Evolutionary conservation across 2,888 invertebrate species (phyloP), one percentile per base, ranked within the genome.

Genomic region (Agrypnus murinus): DNA sequence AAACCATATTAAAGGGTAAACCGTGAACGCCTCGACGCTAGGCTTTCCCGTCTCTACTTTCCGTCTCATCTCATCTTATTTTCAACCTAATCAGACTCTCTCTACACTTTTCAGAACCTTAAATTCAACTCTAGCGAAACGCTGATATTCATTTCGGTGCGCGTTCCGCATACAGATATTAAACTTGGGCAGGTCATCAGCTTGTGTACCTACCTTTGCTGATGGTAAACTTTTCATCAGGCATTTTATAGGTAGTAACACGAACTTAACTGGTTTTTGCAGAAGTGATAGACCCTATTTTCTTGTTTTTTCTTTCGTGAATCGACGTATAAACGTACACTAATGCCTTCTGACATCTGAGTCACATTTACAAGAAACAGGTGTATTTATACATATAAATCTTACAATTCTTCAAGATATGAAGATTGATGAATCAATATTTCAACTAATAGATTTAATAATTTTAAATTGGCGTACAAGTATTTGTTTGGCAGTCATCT

Each of bases 201-300:
- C 64, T 71, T 71, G 67, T 67, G 66, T 63, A 71, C 60, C 71
- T 46, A 67, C 71, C 66, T 67, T 62, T 66, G 50, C 67, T 63
- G 53, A 71, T 71, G 58, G 43, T 67, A 71, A 67, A 71, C 63
- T 67, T 71, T 71, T 71, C 70, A 71, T 71, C 64, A 62, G 50
- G 43, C 48, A 62, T 74, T 79, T 79, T 77, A 79, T 77, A 74
- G 74, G 73, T 75, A 74, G 74, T 74, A 72, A 71, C 65, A 63
- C 66, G 65, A 73, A 69, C 76, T 77, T 72, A 65, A 70, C 74
- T 77, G 46, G 48, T 34, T 69, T 43, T 64, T 64, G 19, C 43
- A 64, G 43, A 63, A 59, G 58, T 69, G 48, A 64, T 69, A 64
- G 50, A 65, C 58, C 19, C 19, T 10, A 15, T 10, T 17, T 36